Conservation (phyloP, 2,113 vertebrate genomes). For the Gymnobelideus leadbeateri region DNA sequence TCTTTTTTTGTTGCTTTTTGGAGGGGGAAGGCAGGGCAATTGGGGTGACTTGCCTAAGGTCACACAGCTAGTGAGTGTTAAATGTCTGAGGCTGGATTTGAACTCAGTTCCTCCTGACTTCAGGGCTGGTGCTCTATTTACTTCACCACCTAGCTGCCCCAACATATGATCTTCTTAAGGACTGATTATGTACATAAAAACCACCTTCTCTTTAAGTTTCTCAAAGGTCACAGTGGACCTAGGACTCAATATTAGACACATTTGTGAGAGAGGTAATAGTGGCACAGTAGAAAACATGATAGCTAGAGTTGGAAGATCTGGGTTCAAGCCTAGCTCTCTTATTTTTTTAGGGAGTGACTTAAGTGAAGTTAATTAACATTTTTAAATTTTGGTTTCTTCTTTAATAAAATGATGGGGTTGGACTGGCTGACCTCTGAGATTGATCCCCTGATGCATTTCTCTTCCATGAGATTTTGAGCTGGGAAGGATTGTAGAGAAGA, state of each 20-base stretch:
- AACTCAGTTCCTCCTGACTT: no score
- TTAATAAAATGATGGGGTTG: neutral
- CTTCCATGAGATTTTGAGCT: neutral
- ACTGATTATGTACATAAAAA: neutral
- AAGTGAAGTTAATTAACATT: neutral
- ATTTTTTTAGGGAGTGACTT: neutral
- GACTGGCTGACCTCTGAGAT: neutral
- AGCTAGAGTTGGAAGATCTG: neutral
- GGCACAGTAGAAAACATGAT: neutral
- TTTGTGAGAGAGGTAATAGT: neutral
- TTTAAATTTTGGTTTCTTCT: neutral
- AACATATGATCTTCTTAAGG: neutral
- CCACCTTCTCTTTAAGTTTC: neutral
- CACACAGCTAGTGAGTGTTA: no score
- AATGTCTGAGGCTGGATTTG: no score
- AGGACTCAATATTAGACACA: neutral
- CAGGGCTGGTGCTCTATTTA: no score
- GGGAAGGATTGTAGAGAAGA: neutral
- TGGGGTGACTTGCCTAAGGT: no score
- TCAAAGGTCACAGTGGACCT: neutral
- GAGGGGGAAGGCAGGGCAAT: no score
- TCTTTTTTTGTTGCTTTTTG: neutral
- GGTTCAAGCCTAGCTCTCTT: neutral
- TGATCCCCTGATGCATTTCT: neutral
- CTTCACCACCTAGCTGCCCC: no score